Base-by-base conservation (phyloP, 2,888 invertebrate species). In the Chymomyza caudatula region DNA sequence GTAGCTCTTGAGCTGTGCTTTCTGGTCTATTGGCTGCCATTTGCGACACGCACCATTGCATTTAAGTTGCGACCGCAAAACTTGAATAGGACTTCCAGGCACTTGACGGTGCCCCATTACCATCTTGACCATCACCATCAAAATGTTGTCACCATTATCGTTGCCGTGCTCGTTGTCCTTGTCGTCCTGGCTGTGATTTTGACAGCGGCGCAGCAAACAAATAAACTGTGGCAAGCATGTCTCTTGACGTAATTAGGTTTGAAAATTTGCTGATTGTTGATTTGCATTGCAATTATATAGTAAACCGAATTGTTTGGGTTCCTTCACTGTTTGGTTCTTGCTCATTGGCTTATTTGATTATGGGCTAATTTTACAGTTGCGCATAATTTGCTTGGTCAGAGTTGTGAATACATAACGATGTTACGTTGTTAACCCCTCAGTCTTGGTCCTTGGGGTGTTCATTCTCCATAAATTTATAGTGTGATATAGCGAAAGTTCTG, bases 341-440 rank as follows among this genome's bases (percentile, higher is more conserved):
- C 70, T 85, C 86, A 81, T 85, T 80, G 84, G 68, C 79, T 85
- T 79, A 82, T 82, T 82, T 86, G 82, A 82, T 82, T 86, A 82
- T 68, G 77, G 80, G 74, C 79, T 70, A 78, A 84, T 86, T 78
- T 81, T 15, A 51, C 62, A 19, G 49, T 5, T 37, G 5, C 20
- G 17, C 6, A 43, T 47, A 62, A 60, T 56, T 55, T 47, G 15
- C n/a, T 37, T 25, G 55, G 52, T 57, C 20, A 55, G 37, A 29
- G 53, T 52, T 59, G 60, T 63, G 47, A 57, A 53, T 57, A 20
- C 66, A 49, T n/a, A n/a, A n/a, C n/a, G 2, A 11, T 3, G 11
- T n/a, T 49, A 15, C 4, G 37, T 37, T 4, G 37, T 15, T 15
- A 19, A 47, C 8, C 17, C 8, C 59, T 29, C 2, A n/a, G 4